These are phyloP conservation scores for Palythoa grandiflora DNA, from an alignment of 92 coral and sea anemone species.

Conservation along the genomic window DNA sequence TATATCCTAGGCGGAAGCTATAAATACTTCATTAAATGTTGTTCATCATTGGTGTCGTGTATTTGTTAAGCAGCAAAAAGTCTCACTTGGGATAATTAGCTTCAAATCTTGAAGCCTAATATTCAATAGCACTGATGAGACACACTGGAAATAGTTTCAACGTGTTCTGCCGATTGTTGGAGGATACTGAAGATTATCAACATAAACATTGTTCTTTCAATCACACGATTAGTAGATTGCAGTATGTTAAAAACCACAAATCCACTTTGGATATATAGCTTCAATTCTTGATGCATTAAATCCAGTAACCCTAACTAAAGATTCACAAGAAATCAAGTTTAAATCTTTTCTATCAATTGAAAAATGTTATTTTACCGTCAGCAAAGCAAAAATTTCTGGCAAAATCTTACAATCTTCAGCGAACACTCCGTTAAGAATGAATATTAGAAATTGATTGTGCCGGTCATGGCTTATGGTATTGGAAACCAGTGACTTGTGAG, in stretches of 20 bases:
- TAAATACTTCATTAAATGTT: not conserved
- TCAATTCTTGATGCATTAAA: too few relatives aligned
- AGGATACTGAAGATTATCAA: not conserved
- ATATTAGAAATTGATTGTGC: not conserved
- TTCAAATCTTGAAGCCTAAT: not conserved
- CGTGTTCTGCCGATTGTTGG: slow-evolving; percentile 1
- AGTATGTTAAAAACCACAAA: not conserved
- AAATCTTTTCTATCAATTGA: too few relatives aligned
- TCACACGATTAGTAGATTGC: not conserved
- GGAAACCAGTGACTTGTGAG: not conserved
- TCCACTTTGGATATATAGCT: not conserved
- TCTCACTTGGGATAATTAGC: not conserved
- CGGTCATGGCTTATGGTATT: slow-evolving; percentile 1
- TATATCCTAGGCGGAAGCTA: too few relatives aligned
- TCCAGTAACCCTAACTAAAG: too few relatives aligned
- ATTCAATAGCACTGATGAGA: slow-evolving; percentile 6
- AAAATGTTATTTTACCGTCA: too few relatives aligned
- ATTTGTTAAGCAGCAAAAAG: not conserved
- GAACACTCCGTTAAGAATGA: not conserved
- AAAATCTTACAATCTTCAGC: too few relatives aligned
- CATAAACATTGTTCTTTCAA: not conserved
- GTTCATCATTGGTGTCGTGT: not conserved
- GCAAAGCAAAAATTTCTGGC: too few relatives aligned
- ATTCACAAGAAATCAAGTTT: too few relatives aligned
- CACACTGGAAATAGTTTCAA: not conserved